These are phyloP conservation scores for Recurvirostra avosetta DNA, from an alignment of 2,113 vertebrate genomes.

Conservation along the genomic window DNA sequence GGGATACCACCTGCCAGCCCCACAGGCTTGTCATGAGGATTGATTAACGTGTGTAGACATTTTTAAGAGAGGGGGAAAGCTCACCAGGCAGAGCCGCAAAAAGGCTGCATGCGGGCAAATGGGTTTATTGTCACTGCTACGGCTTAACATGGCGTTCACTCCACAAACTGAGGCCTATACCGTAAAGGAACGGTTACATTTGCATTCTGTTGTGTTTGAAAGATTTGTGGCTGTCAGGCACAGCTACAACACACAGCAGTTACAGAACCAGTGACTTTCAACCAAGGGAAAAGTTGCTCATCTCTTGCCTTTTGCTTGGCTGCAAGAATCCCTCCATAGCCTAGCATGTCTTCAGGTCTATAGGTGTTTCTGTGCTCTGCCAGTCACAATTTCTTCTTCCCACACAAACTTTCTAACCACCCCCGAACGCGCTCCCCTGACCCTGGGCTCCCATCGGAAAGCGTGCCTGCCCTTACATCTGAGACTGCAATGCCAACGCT, in stretches of 20 bases:
- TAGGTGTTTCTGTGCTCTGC: not conserved
- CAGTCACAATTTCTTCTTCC: not conserved
- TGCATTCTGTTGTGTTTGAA: not conserved
- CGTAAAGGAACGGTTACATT: not conserved
- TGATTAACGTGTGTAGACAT: constrained; percentile 21
- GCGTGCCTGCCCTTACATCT: not conserved
- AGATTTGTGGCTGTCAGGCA: not conserved
- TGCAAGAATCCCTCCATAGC: not conserved
- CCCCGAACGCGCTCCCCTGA: not conserved
- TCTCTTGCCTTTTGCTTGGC: not conserved
- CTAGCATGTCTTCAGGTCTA: not conserved
- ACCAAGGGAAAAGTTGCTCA: not conserved
- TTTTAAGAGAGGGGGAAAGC: not conserved
- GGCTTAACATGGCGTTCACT: not conserved
- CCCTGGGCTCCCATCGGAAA: not conserved
- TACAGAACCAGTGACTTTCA: not conserved
- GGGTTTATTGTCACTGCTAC: not conserved
- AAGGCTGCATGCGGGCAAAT: not conserved
- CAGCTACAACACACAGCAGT: not conserved
- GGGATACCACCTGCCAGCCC: constrained; percentile 48
- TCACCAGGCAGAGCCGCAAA: not conserved
- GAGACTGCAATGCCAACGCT: not conserved
- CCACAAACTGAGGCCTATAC: not conserved
- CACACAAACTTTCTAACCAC: not conserved
- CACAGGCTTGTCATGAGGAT: constrained; percentile 15